phyloP scores from a whole-genome alignment of 2,888 invertebrate genomes.

The Anagyrus pseudococci region DNA sequence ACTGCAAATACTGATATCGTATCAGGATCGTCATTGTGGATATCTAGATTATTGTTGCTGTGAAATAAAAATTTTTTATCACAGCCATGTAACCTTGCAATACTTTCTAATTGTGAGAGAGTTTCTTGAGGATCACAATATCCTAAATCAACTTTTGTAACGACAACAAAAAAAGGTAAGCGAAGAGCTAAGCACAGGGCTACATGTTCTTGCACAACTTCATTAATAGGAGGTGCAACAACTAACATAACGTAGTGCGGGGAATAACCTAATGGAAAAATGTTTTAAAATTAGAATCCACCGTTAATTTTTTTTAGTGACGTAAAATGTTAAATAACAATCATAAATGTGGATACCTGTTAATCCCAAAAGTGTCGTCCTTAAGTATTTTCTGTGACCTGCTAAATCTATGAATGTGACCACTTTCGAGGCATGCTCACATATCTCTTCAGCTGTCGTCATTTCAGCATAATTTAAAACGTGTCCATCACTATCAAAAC shows the following conservation, averaged over 20 bases:
- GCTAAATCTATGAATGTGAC: conserved; percentile 96
- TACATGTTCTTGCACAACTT: conserved; percentile 80
- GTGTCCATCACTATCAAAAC: conserved; percentile 86
- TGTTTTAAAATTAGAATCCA: neutral
- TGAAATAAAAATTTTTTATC: conserved; percentile 51
- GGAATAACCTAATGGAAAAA: conserved; percentile 71
- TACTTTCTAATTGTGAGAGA: conserved; percentile 49
- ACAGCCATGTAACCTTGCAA: conserved; percentile 54
- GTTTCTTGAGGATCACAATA: conserved; percentile 53
- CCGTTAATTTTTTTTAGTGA: neutral
- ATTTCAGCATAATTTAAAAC: conserved; percentile 89
- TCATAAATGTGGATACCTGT: conserved; percentile 65
- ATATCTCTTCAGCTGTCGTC: conserved; percentile 92
- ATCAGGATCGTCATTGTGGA: conserved; percentile 46
- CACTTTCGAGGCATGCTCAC: conserved; percentile 89
- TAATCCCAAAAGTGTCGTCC: conserved; percentile 93
- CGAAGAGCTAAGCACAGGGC: conserved; percentile 81
- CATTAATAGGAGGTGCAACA: conserved; percentile 56
- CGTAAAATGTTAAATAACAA: neutral
- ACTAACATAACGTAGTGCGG: conserved; percentile 92
- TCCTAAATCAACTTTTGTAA: conserved; percentile 93
- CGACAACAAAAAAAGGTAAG: conserved; percentile 90
- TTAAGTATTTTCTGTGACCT: conserved; percentile 93
- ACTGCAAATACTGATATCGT: conserved; percentile 85
- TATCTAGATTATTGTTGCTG: conserved; percentile 46